These are phyloP conservation scores for Liasis olivaceus DNA, from an alignment of 2,797 vertebrate genomes.

Conservation along the genomic window DNA sequence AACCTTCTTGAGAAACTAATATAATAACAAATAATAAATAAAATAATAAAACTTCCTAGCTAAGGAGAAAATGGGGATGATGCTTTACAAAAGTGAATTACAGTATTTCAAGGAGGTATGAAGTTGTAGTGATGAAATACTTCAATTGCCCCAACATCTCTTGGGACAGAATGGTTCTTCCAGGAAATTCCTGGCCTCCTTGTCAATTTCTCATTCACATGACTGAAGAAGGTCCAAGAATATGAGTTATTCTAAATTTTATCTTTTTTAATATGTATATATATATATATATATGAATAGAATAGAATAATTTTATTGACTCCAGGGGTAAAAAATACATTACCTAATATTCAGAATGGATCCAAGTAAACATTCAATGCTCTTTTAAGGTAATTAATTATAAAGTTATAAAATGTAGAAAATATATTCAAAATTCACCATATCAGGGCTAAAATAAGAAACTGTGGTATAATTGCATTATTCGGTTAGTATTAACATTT, in stretches of 20 bases:
- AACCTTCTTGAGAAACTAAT: not conserved
- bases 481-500: not conserved
- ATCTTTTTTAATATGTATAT: not conserved
- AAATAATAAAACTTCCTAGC: not conserved
- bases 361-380: not conserved
- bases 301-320: not conserved
- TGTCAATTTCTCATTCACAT: not conserved
- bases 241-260: not conserved
- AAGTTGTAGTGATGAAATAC: not conserved
- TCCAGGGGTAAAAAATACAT: not conserved
- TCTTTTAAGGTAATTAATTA: not conserved
- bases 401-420: not conserved
- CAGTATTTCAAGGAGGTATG: not conserved
- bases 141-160: not conserved
- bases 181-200: not conserved
- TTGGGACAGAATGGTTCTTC: not conserved
- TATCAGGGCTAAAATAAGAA: not conserved
- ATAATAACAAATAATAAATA: not conserved
- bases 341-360: not conserved
- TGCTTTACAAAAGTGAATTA: not conserved
- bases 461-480: not conserved
- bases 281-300: too few species aligned
- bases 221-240: not conserved
- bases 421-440: not conserved
- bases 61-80: not conserved